phyloP scores from a whole-genome alignment of 2,797 vertebrate species.

The Valencia hispanica region DNA sequence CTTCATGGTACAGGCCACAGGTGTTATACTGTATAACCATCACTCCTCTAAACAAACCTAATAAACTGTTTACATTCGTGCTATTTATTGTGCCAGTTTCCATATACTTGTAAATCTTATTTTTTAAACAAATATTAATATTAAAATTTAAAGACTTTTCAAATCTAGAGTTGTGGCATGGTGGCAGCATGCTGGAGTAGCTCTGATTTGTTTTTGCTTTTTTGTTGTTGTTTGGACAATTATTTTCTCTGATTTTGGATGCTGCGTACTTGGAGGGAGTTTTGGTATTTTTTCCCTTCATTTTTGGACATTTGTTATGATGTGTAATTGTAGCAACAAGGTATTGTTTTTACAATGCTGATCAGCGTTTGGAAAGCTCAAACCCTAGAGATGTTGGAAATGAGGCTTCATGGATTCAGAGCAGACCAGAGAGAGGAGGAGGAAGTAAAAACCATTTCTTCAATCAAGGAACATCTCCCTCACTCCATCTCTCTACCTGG shows the following conservation, averaged over 20 bases:
- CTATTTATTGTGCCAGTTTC: neutral
- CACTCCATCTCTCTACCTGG: neutral
- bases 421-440: neutral
- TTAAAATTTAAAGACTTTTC: neutral
- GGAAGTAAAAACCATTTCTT: neutral
- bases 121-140: neutral
- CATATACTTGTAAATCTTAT: neutral
- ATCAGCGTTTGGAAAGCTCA: neutral
- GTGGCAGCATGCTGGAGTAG: neutral
- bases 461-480: too few relatives aligned
- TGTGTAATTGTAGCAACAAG: too few relatives aligned
- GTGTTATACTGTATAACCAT: neutral
- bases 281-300: too few relatives aligned
- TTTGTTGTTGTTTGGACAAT: neutral
- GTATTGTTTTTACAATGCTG: neutral
- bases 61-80: neutral
- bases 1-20: too few relatives aligned
- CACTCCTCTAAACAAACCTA: neutral
- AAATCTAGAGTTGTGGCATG: neutral
- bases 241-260: too few relatives aligned
- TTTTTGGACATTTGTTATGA: neutral
- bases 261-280: too few relatives aligned
- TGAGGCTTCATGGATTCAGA: neutral
- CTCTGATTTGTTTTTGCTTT: neutral
- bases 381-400: neutral